Evolutionary conservation across 2,797 vertebrate species (phyloP), one percentile per base, ranked within the genome.

Genomic region (Malacoraja senta): DNA sequence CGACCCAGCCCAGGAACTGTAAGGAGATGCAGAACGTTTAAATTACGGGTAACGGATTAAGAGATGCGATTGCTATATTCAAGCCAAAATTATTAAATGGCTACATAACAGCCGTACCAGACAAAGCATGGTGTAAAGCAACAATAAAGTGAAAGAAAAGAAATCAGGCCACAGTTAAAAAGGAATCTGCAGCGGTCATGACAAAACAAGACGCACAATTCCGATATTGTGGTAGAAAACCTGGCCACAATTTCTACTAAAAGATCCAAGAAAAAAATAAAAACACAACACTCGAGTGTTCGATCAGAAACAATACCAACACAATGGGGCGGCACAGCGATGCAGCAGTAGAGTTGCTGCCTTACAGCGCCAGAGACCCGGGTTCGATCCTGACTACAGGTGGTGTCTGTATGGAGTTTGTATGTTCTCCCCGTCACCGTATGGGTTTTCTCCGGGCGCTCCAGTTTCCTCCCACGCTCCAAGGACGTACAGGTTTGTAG

Each of bases 1-100:
- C 97, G 98, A 1, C 98, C 98, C 17, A 98, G 95, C 84, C 99
- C 99, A 35, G 97, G 97, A 94, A 99, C 98, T 99, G 94, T 17
- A 93, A 44, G 53, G 63, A 91, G 4, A 63, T 68, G 13, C n/a
- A 17, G 38, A 65, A 58, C 74, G 38, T 76, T 79, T 58, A 63
- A 93, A 88, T 86, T n/a, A 71, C 38, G 44, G 68, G 38, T 1
- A 53, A 53, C 72, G 53, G 13, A 3, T 7, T 15, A 58, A 81
- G 1, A 74, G 61, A 32, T 61, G 17, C 15, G 21, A 53, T 29
- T 38, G 3, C 38, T 74, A 74, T 29, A 12, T 91, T 91, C 32
- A 91, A 17, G 35, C 35, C 38, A 44, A 32, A 91, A 13, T 72
- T n/a, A 91, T 74, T 74, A 72, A 91, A 17, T 91, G 17, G 35